Evolutionary conservation across 2,797 vertebrate genomes (phyloP).

Genomic region (Hapalemur alaotrensis): DNA sequence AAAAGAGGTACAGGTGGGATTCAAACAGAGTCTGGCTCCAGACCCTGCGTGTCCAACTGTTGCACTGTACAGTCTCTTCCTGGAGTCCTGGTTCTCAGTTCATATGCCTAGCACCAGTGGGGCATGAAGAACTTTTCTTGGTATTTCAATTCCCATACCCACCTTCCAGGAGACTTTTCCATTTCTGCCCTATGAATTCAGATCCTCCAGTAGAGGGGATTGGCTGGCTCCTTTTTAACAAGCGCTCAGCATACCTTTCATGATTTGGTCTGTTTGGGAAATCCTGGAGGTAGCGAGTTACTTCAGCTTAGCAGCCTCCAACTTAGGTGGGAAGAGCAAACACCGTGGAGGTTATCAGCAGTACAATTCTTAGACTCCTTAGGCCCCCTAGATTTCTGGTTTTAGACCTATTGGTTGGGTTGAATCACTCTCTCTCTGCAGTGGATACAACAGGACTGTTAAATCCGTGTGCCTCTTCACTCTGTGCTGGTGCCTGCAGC

Average conservation of each 20-base stretch:
- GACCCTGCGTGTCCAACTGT: not conserved
- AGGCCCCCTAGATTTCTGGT: not conserved
- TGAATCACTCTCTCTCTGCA: not conserved
- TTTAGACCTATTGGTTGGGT: not conserved
- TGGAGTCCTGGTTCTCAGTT: not conserved
- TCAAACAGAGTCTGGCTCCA: not conserved
- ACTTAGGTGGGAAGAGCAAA: not conserved
- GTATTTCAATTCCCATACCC: not conserved
- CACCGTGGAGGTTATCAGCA: not conserved
- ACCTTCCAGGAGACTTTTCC: not conserved
- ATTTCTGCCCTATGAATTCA: not conserved
- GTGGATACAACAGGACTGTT: not conserved
- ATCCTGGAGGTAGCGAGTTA: not conserved
- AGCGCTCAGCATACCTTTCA: not conserved
- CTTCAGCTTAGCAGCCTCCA: not conserved
- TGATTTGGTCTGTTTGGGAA: not conserved
- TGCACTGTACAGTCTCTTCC: not conserved
- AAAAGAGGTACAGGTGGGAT: not conserved
- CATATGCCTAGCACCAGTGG: not conserved
- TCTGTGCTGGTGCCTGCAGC: not conserved
- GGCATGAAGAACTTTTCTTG: not conserved
- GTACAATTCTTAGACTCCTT: not conserved
- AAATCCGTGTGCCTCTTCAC: not conserved
- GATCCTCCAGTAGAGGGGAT: not conserved
- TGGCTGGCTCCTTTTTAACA: not conserved